A percentile compares a stretch with the other conserved stretches of the same genome.
phyloP scores from a whole-genome alignment of 2,797 vertebrate species.

The Macrochelys suwanniensis region DNA sequence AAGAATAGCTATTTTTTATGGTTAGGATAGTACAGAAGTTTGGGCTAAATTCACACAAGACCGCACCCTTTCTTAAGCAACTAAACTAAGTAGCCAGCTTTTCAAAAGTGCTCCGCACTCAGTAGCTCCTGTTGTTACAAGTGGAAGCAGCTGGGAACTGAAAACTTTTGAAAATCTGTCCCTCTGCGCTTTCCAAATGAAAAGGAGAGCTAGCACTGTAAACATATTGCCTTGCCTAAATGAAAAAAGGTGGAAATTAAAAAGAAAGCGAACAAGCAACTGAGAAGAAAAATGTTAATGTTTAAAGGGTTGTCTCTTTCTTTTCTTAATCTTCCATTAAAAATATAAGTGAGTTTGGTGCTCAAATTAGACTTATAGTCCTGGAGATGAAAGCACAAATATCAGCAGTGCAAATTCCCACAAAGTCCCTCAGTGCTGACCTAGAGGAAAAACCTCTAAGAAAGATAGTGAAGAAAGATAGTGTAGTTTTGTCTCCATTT shows the following conservation, averaged over 20 bases:
- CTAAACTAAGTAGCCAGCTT: not conserved
- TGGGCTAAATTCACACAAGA: not conserved
- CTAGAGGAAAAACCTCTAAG: constrained; percentile 66
- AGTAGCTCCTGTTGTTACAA: not conserved
- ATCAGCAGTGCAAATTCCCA: constrained; percentile 60
- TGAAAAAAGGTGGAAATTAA: constrained; percentile 9
- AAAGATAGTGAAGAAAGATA: constrained; percentile 47
- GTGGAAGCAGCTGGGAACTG: not conserved
- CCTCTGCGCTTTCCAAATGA: not conserved
- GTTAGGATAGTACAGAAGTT: not conserved
- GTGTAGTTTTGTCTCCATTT: constrained; percentile 63
- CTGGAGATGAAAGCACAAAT: constrained; percentile 40
- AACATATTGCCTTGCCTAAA: not conserved
- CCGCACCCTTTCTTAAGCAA: not conserved
- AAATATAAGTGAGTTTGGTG: not conserved
- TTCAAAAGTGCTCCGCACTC: not conserved
- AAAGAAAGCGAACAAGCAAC: not conserved
- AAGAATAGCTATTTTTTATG: not conserved
- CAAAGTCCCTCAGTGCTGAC: constrained; percentile 68
- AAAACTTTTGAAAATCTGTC: not conserved
- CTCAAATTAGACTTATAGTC: constrained; percentile 24
- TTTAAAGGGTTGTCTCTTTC: constrained; percentile 24
- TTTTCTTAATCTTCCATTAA: not conserved
- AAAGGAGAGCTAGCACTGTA: not conserved
- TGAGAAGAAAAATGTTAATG: not conserved